These are phyloP conservation scores for Paramacrobiotus metropolitanus DNA, from an alignment of 1,140 invertebrate species.

Conservation along the genomic window DNA sequence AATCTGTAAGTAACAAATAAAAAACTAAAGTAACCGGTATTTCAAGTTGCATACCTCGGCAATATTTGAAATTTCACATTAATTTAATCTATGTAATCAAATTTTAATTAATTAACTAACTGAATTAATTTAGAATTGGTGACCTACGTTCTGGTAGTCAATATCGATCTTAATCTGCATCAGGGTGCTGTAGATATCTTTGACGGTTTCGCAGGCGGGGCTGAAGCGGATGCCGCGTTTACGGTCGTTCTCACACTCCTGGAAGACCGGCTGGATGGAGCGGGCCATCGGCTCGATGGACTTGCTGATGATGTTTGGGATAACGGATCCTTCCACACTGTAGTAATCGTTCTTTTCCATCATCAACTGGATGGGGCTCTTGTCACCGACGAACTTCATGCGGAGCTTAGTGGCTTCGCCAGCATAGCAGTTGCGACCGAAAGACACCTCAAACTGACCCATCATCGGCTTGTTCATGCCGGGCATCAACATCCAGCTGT, in stretches of 20 bases:
- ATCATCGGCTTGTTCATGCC: constrained; percentile 2
- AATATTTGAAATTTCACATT: too few species aligned
- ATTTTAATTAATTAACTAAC: too few species aligned
- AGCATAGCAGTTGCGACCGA: neutral
- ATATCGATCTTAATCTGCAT: constrained; percentile 3
- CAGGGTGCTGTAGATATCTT: neutral
- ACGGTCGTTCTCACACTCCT: neutral
- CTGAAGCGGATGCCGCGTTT: neutral
- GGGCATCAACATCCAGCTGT: neutral
- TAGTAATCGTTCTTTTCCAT: neutral
- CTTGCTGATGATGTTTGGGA: neutral
- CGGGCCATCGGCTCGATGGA: neutral
- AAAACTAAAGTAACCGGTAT: too few species aligned
- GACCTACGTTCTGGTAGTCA: constrained; percentile 1
- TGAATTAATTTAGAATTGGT: too few species aligned
- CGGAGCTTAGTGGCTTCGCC: neutral
- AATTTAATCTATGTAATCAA: too few species aligned
- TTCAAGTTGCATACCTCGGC: too few species aligned
- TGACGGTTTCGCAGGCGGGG: neutral
- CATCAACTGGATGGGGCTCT: neutral
- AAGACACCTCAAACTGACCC: neutral
- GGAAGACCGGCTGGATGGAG: neutral
- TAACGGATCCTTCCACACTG: neutral
- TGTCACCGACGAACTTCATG: neutral
- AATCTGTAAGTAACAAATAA: neutral